Evolutionary conservation across 2,888 invertebrate species (phyloP), one percentile per base, ranked within the genome.

Genomic region (Neoascia interrupta): DNA sequence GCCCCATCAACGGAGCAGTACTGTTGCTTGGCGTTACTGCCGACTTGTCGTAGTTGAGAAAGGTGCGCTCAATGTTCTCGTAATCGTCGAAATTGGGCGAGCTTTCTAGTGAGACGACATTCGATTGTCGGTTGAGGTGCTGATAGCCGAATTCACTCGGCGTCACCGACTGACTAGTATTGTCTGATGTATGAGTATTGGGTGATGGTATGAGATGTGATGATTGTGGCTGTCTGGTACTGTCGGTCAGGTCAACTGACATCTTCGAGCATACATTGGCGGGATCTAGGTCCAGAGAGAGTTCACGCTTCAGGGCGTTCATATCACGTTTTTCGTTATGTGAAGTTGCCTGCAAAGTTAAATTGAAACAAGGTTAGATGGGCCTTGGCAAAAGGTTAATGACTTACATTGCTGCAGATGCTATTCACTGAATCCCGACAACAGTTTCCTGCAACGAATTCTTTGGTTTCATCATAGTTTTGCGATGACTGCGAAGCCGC

Each of bases 101-200:
- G 51, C 85, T 87, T 13, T 88, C 89, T 36, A 88, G 81, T 6
- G 88, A 88, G 39, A 88, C 87, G 81, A 85, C 85, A 75, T 87
- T 87, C n/a, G 87, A 84, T 56, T 87, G 88, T 0, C 88, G 85
- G 75, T 89, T 89, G 45, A 89, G 81, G 70, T 89, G 86, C 72
- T 89, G 88, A 82, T 89, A 89, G 53, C 89, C 88, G 82, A 85
- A 89, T 81, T 89, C 89, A 76, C 89, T 89, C 41, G 89, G 89
- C 11, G 89, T 89, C 37, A 89, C 86, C 75, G 89, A 89, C 81
- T 89, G 89, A 86, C 89, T 89, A 85, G 89, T 89, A 81, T 88
- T 88, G 81, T 89, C 89, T 18, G 84, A 84, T 11, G 84, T 83
- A 28, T 81, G 83, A 23, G 89, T 87, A 73, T 88, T 88, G 26